Evolutionary conservation across 2,113 vertebrate species (phyloP).

Genomic region (Ptilorrhoa leucosticta): DNA sequence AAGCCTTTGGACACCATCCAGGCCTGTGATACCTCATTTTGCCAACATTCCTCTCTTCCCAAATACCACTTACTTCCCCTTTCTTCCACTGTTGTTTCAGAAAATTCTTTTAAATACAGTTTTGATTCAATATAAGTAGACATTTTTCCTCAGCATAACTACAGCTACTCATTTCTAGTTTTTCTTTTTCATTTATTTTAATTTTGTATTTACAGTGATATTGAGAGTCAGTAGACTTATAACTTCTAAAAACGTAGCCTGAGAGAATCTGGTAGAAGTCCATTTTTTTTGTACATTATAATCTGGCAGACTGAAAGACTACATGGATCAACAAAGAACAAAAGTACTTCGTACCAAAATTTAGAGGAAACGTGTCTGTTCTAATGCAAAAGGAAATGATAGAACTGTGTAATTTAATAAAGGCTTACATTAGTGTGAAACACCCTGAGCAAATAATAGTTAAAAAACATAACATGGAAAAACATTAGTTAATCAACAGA

Average conservation of each 20-base stretch:
- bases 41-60: neutral
- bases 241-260: neutral
- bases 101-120: neutral
- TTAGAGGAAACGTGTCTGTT: neutral
- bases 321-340: neutral
- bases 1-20: neutral
- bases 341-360: neutral
- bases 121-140: neutral
- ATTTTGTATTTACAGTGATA: neutral
- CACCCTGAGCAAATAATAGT: neutral
- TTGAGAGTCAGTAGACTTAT: neutral
- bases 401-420: neutral
- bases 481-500: neutral
- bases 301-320: neutral
- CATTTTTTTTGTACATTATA: neutral
- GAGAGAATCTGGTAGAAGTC: neutral
- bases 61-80: neutral
- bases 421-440: neutral
- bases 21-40: neutral
- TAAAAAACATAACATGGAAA: neutral
- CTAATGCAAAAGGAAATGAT: neutral
- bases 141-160: neutral
- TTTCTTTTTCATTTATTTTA: neutral
- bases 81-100: neutral
- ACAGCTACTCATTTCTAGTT: accelerated